These are phyloP conservation scores for Buteo buteo DNA, from an alignment of 2,113 vertebrate species.

Conservation along the genomic window DNA sequence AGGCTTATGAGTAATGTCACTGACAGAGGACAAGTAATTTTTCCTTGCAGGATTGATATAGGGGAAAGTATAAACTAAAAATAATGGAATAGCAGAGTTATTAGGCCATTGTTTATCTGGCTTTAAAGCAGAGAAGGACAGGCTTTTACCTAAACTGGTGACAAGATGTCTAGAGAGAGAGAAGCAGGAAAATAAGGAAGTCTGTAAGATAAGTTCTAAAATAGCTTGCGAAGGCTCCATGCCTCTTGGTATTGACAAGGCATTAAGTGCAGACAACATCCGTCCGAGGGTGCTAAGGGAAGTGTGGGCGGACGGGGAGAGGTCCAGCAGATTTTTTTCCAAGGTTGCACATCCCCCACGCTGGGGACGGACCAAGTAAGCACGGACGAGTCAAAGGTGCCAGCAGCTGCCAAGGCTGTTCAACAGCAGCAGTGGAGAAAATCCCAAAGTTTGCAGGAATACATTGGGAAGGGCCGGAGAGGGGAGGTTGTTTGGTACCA, in stretches of 20 bases:
- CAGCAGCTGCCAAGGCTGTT: neutral
- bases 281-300: neutral
- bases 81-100: neutral
- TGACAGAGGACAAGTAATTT: neutral
- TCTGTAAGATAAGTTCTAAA: constrained; percentile 32
- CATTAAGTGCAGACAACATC: neutral
- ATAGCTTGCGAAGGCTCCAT: neutral
- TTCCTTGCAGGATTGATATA: neutral
- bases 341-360: neutral
- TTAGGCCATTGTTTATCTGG: neutral
- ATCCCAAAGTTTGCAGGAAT: neutral
- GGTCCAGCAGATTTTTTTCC: neutral
- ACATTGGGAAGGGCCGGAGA: neutral
- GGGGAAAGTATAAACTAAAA: neutral
- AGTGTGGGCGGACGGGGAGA: neutral
- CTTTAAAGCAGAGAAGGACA: neutral
- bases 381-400: neutral
- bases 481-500: neutral
- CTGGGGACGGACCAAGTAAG: neutral
- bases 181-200: constrained; percentile 18
- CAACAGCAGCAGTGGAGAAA: neutral
- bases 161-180: neutral
- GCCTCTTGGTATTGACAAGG: neutral
- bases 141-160: constrained; percentile 5
- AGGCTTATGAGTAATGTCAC: neutral